Conservation (phyloP, 2,888 invertebrate species). For the Heterodera filipjevi region DNA sequence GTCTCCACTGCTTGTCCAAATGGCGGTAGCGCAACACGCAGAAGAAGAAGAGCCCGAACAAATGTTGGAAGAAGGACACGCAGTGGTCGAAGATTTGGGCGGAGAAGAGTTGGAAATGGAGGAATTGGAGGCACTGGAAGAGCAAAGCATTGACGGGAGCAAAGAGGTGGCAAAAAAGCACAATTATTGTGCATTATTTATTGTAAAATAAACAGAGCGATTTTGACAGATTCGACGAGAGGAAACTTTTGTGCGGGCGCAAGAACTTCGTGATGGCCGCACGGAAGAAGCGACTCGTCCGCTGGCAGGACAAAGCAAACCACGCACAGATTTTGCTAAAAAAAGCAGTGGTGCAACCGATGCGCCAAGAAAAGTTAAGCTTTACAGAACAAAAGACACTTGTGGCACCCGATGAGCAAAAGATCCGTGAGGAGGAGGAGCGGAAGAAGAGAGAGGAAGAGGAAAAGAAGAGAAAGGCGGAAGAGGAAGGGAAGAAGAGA, state of each 20-base stretch:
- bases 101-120: constrained; percentile 36
- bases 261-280: constrained; percentile 36
- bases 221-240: constrained; percentile 14
- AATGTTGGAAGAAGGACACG: constrained; percentile 14
- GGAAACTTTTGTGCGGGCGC: constrained; percentile 20
- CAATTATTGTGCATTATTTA: too few species aligned
- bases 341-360: constrained; percentile 60
- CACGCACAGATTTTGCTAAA: constrained; percentile 56
- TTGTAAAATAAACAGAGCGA: not conserved
- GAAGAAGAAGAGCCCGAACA: constrained; percentile 21
- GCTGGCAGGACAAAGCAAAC: constrained; percentile 43
- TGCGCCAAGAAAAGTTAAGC: constrained; percentile 51
- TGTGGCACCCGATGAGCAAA: constrained; percentile 19
- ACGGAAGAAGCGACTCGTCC: constrained; percentile 42
- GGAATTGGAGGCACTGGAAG: constrained; percentile 42
- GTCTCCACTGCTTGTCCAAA: not conserved
- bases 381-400: constrained; percentile 41
- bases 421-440: constrained; percentile 12
- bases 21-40: constrained; percentile 14
- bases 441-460: constrained; percentile 15
- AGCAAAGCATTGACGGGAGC: constrained; percentile 32
- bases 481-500: not conserved
- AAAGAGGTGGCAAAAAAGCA: constrained; percentile 14
- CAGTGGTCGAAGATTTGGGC: constrained; percentile 15
- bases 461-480: constrained; percentile 4